Percentiles rank a stretch among this genome's conserved stretches.
Conservation (phyloP, 2,113 vertebrate species). For the Mystacornis crossleyi region DNA sequence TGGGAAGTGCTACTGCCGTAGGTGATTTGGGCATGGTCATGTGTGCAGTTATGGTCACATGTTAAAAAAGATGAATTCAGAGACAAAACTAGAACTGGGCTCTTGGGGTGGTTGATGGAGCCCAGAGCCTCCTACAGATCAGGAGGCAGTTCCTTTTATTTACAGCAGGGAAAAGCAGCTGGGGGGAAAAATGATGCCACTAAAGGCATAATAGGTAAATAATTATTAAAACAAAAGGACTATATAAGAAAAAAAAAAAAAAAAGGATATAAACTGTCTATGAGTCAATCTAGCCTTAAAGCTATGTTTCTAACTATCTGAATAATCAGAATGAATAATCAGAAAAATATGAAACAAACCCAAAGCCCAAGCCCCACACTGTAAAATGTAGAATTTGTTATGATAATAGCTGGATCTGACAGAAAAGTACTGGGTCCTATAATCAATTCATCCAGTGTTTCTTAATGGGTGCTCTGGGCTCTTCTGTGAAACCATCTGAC, state of each 20-base stretch:
- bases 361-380: background rate
- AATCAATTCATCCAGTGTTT: background rate
- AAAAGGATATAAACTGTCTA: background rate
- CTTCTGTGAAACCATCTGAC: background rate
- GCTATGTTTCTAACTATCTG: background rate
- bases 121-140: background rate
- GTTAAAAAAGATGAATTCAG: background rate
- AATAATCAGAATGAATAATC: background rate
- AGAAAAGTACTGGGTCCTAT: background rate
- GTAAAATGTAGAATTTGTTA: background rate
- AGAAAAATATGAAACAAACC: background rate
- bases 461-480: background rate
- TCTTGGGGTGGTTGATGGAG: background rate
- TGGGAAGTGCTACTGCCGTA: background rate
- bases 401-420: background rate
- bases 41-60: background rate
- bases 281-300: background rate
- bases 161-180: background rate
- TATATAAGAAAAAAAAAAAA: background rate
- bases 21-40: background rate
- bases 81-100: background rate
- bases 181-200: accelerated
- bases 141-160: background rate
- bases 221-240: background rate
- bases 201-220: background rate